These are phyloP conservation scores for Aphis gossypii DNA, from an alignment of 1,140 invertebrate species.

Conservation along the genomic window DNA sequence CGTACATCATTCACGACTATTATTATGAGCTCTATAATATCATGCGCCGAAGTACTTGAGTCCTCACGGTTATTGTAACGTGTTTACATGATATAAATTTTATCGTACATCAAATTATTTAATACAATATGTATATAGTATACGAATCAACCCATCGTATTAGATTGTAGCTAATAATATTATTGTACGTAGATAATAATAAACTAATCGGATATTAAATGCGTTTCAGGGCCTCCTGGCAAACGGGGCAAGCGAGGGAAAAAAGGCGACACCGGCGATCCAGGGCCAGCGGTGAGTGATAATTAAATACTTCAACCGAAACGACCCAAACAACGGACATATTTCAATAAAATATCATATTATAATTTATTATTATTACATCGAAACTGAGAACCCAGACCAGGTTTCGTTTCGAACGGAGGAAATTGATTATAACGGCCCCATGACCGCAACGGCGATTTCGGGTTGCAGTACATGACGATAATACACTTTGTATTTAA, in stretches of 20 bases:
- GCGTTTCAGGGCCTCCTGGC: constrained; percentile 73
- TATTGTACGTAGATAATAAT: background rate
- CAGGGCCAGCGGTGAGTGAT: constrained; percentile 66
- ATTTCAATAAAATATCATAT: background rate
- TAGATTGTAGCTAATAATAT: background rate
- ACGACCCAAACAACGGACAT: background rate
- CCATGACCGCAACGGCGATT: background rate
- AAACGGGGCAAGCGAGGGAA: constrained; percentile 88
- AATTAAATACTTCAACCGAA: background rate
- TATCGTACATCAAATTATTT: background rate
- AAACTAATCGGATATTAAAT: constrained; percentile 24
- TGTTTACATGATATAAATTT: background rate
- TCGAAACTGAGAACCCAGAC: background rate
- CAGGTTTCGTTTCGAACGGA: constrained; percentile 1
- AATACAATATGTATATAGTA: background rate
- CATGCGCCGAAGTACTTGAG: background rate
- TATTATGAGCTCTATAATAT: background rate
- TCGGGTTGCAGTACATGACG: background rate
- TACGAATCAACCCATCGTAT: background rate
- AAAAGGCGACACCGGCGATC: constrained; percentile 83
- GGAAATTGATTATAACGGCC: constrained; percentile 43
- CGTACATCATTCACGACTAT: background rate
- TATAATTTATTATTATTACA: background rate
- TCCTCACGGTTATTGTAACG: background rate
- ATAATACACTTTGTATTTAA: too few relatives aligned